Evolutionary conservation across 2,888 invertebrate species (phyloP), one percentile per base, ranked within the genome.

Genomic region (Diarsia rubi): DNA sequence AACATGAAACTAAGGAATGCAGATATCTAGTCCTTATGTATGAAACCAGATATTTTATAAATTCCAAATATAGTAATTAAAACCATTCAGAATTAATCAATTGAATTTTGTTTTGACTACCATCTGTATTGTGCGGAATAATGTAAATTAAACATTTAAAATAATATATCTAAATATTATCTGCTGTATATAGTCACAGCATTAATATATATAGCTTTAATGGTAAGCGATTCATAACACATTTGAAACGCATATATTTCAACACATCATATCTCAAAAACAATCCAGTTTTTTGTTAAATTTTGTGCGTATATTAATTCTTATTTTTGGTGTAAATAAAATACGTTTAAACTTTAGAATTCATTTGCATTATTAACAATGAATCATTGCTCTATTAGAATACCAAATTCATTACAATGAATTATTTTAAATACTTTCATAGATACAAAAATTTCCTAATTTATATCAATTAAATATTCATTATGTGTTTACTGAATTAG

Each of bases 401-500:
- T 83, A 66, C 62, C 49, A 78, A 74, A 86, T 73, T 64, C 37
- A 69, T 69, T 74, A 37, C 57, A 75, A 75, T 73, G 71, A 83
- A 73, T 79, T 77, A 14, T 42, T 67, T 81, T 71, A 72, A 81
- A 85, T 79, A 81, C 85, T 79, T 86, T 76, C 75, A 68, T 77
- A 74, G 64, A 71, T 44, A 72, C 54, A 66, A 64, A 49, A 77
- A 52, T 37, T 63, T 49, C 73, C 49, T 83, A 75, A 86, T 85
- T 85, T 86, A 86, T 81, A 69, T 75, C 66, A 79, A 80, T 83
- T 86, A 77, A 63, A 59, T 75, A 85, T 82, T 84, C 84, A 87
- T 87, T 82, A 74, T 75, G 47, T 79, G 47, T 82, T 69, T 78
- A 69, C 69, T 65, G 67, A 81, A 79, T 84, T 75, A 52, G 69